Evolutionary conservation across 2,113 vertebrate genomes (phyloP), one percentile per base, ranked within the genome.

Genomic region (Rhineura floridana): DNA sequence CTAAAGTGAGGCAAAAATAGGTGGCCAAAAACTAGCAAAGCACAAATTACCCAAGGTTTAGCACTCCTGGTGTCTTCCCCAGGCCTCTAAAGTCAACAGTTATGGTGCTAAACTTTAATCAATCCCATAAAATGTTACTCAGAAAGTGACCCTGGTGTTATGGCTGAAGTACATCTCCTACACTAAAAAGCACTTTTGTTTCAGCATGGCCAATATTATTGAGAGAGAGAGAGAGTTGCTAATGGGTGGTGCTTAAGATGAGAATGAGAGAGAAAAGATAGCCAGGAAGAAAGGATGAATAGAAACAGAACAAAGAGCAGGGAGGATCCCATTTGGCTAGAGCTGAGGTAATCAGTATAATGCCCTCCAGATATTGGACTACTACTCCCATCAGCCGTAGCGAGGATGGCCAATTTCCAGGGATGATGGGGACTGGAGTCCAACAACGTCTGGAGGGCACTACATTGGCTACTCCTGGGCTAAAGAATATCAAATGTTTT

Each of bases 81-180:
- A 87, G 91, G 95, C 94, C 95, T 94, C 90, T 97, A 96, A 97
- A 97, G 96, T 96, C 96, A 97, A 96, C 96, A 96, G 96, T 97
- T 95, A 96, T 39, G 93, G 96, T 96, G 95, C 94, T 97, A 96
- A 97, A 97, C 96, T 97, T 96, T 96, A 97, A 97, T 97, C 96
- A 97, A 94, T 96, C 94, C 94, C 95, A 97, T 97, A 97, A 98
- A 97, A 96, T 91, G 95, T 97, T 96, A 97, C 97, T 97, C 95
- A 95, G 96, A 96, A 95, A 96, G 93, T 96, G 96, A 96, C 96
- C 95, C 95, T 75, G 63, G 87, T 93, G 94, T 95, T 95, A 94
- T 62, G 86, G 91, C 94, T 96, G 94, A 96, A 97, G 97, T 96
- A 94, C 94, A 96, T 96, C 94, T 96, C 96, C 90, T 86, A 95